Conservation (phyloP, 2,888 invertebrate species). For the Drosophila neutralis region DNA sequence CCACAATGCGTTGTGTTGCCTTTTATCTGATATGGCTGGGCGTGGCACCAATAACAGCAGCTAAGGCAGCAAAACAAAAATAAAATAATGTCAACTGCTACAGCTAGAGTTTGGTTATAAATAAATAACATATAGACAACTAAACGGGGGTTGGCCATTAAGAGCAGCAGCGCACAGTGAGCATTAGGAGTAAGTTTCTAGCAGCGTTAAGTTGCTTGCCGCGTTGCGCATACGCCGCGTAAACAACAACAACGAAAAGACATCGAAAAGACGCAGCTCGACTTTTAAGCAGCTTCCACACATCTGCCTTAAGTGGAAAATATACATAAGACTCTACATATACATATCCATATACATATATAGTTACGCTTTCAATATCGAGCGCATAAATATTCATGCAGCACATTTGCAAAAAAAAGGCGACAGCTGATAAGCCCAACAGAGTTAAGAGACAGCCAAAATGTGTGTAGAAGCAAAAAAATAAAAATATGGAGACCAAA, state of each 20-base stretch:
- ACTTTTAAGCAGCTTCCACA: constrained; percentile 70
- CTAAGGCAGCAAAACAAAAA: constrained; percentile 1
- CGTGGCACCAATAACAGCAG: constrained; percentile 35
- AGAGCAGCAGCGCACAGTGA: constrained; percentile 18
- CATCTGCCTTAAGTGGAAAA: constrained; percentile 55
- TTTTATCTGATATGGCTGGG: constrained; percentile 53
- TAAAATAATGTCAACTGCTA: constrained; percentile 53
- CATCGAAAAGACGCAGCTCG: constrained; percentile 44
- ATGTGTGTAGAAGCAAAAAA: constrained; percentile 27
- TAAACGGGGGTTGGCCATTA: constrained; percentile 61
- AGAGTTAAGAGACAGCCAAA: constrained; percentile 12
- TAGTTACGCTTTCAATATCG: constrained; percentile 60
- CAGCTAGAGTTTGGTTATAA: constrained; percentile 46
- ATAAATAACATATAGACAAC: constrained; percentile 76
- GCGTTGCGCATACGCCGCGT: constrained; percentile 67
- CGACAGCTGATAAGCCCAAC: constrained; percentile 77
- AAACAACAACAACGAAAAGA: constrained; percentile 33
- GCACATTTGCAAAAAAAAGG: constrained; percentile 51
- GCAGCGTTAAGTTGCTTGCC: constrained; percentile 45
- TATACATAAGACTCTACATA: constrained; percentile 26
- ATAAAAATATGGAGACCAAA: constrained; percentile 13
- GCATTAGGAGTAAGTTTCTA: constrained; percentile 36
- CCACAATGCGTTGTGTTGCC: constrained; percentile 12
- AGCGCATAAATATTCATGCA: constrained; percentile 74
- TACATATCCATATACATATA: constrained; percentile 4